phyloP scores from a whole-genome alignment of 2,797 vertebrate genomes.

The Toxotes lorentzi region DNA sequence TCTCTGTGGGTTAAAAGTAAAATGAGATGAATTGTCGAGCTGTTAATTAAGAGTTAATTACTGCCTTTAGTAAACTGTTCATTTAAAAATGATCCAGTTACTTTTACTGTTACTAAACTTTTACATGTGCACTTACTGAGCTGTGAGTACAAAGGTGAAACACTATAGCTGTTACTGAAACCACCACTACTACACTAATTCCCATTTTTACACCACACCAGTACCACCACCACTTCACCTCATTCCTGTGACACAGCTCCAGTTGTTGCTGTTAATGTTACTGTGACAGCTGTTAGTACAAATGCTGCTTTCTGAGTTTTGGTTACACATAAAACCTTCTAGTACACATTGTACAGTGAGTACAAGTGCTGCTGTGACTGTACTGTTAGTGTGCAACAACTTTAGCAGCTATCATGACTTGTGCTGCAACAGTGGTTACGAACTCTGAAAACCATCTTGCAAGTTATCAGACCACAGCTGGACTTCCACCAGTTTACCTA shows the following conservation, averaged over 20 bases:
- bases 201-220: too few species aligned
- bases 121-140: background rate
- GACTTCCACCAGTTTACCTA: too few species aligned
- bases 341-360: background rate
- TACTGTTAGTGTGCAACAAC: too few species aligned
- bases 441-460: background rate
- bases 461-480: too few species aligned
- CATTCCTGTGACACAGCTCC: background rate
- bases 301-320: background rate
- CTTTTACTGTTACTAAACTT: background rate
- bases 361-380: background rate
- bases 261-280: background rate
- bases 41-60: conserved; percentile 44
- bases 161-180: background rate
- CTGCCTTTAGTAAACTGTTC: conserved; percentile 23
- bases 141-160: background rate
- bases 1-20: conserved; percentile 13
- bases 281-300: too few species aligned
- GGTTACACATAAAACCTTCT: background rate
- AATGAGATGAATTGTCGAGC: conserved; percentile 11
- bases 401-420: too few species aligned
- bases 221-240: background rate
- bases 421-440: too few species aligned
- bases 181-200: background rate
- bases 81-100: conserved; percentile 3